Evolutionary conservation across 2,888 invertebrate genomes (phyloP), one percentile per base, ranked within the genome.

Genomic region (Leptura quadrifasciata): DNA sequence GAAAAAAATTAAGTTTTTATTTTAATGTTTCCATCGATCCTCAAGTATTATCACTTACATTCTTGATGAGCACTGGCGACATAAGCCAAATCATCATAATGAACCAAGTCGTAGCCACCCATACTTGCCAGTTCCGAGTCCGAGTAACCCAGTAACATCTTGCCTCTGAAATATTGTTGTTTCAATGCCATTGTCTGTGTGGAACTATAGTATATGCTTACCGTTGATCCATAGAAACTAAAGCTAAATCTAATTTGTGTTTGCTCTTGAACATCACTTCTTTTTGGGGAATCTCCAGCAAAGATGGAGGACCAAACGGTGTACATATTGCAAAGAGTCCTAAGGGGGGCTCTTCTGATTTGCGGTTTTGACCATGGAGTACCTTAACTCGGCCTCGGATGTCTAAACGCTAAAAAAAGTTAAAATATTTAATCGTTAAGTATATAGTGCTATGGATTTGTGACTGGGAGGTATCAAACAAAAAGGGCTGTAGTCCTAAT

Each of bases 201-300:
- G 1, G 47, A 2, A 47, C n/a, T 15, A n/a, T 17, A 6, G 12
- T 21, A 8, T 0, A 54, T 55, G 15, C 63, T 87, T 87, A 96
- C 95, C 96, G 93, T 91, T 97, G 97, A 91, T 99, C 99, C 97
- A 99, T 98, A 58, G 98, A 98, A 83, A 98, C 96, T 81, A 98
- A 93, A 78, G 97, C 95, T 75, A 99, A 93, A 90, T 99, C 99
- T 85, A 99, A 92, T 89, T 98, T 98, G 91, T 99, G 99, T 91
- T 99, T 99, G 89, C 98, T 98, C 90, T 99, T 99, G 91, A 99
- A 98, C 95, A 99, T 98, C 84, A 98, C 96, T 90, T 99, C 99
- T 89, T 99, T 98, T 88, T 98, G 97, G 4, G 98, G 98, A 82
- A 98, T 96, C 90, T 99, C 99, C 74, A 98, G 92, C 69, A 98